phyloP scores from a whole-genome alignment of 2,888 invertebrate genomes.

The Volucella bombylans region DNA sequence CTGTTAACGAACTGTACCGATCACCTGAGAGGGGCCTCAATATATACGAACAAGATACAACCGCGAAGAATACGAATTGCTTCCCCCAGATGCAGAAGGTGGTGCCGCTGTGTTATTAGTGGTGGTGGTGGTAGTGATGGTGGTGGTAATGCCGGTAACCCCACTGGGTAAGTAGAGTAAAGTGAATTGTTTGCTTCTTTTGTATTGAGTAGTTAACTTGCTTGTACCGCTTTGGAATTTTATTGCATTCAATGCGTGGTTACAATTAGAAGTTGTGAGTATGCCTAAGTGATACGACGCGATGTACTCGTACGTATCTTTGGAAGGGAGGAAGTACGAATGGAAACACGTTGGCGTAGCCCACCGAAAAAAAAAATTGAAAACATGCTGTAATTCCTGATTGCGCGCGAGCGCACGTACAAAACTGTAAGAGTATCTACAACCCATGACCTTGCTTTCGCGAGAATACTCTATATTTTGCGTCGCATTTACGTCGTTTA shows the following conservation, averaged over 20 bases:
- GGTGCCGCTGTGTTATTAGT: constrained; percentile 41
- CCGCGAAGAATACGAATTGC: constrained; percentile 70
- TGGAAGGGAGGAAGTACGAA: constrained; percentile 48
- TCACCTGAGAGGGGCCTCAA: constrained; percentile 80
- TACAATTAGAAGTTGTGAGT: background rate
- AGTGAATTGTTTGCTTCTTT: constrained; percentile 51
- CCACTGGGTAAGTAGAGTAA: constrained; percentile 47
- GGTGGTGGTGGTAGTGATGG: constrained; percentile 36
- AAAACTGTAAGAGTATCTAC: constrained; percentile 20
- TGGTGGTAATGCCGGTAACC: constrained; percentile 50
- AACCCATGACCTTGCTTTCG: constrained; percentile 73
- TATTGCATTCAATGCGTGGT: constrained; percentile 66
- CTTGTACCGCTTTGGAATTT: constrained; percentile 65
- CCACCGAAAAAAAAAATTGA: constrained; percentile 32
- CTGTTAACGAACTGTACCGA: constrained; percentile 83
- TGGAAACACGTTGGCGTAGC: constrained; percentile 30
- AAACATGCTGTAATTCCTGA: constrained; percentile 30
- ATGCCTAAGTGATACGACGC: constrained; percentile 8
- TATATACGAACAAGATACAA: constrained; percentile 79
- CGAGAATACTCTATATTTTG: constrained; percentile 27
- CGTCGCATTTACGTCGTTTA: constrained; percentile 9
- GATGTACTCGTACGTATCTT: background rate
- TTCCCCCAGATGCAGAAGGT: constrained; percentile 69
- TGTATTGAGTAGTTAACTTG: constrained; percentile 46
- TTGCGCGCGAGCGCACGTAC: constrained; percentile 19